Base-by-base conservation (phyloP, 2,113 vertebrate genomes). In the Pao palembangensis region DNA sequence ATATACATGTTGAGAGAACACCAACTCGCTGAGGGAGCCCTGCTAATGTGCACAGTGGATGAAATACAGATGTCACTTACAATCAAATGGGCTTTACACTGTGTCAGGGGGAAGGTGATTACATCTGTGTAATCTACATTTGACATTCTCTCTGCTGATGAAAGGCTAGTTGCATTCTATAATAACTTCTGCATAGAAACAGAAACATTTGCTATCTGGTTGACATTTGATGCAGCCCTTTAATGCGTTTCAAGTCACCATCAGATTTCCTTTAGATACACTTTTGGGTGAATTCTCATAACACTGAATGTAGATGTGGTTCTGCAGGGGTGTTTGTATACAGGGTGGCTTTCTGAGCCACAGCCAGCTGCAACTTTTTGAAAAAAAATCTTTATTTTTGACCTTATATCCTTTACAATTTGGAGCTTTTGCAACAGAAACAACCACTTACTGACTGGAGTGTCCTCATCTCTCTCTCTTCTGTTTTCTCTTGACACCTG, bases 91-190 rank as follows among this genome's bases (percentile, higher is more conserved):
- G 58, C 74, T 80, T 74, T 14, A 12, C 2, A n/a, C 73, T 48
- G 64, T 52, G 14, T 66, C 62, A 47, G 43, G 55, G 69, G 79
- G 75, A 70, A 1, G 59, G 16, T 43, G 82, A 86, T 84, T 80
- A 25, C 76, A 82, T 90, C 82, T 73, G 54, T 71, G 65, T 82
- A 74, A 88, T 87, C 83, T 86, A 67, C 81, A 76, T 79, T 82
- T 90, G 88, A 88, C 87, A 90, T 90, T 90, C 73, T 83, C 73
- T 56, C 51, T 13, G 72, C 17, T 54, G 85, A 87, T 82, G 69
- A 76, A 73, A 70, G 69, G 70, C 57, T 51, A 76, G 84, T 84
- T 84, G 79, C 76, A 61, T 77, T 86, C 53, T 64, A 38, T 38
- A 38, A 38, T 38, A 38, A 38, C 16, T 69, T 71, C 52, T 67